Conservation (phyloP, 2,888 invertebrate species). For the Agapetus fuscipes region DNA sequence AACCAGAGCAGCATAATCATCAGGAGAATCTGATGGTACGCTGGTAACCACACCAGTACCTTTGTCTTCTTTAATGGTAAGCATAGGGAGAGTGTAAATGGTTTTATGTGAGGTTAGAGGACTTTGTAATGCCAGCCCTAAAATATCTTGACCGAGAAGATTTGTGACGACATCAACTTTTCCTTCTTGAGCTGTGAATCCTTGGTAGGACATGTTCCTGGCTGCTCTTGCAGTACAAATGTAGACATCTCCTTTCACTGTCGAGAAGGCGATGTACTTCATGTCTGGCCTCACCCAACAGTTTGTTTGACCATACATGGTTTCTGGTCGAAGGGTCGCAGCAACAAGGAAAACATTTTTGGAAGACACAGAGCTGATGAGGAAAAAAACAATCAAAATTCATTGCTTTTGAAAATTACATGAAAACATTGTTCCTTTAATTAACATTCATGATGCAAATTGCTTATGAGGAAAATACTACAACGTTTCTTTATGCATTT, state of each 20-base stretch:
- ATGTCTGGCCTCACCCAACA: constrained; percentile 97
- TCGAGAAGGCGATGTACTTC: constrained; percentile 79
- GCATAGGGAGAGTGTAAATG: constrained; percentile 93
- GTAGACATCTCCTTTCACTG: constrained; percentile 65
- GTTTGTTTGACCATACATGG: constrained; percentile 99
- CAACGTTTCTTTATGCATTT: too few relatives aligned
- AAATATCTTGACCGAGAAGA: constrained; percentile 61
- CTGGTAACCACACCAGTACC: constrained; percentile 97
- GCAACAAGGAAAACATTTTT: constrained; percentile 78
- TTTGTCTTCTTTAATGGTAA: constrained; percentile 95
- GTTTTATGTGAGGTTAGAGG: constrained; percentile 74
- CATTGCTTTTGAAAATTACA: neutral
- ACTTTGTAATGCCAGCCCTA: constrained; percentile 77
- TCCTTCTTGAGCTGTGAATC: constrained; percentile 73
- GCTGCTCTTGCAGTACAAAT: constrained; percentile 84
- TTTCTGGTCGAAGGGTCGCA: constrained; percentile 96
- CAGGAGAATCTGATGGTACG: constrained; percentile 97
- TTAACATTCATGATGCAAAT: neutral
- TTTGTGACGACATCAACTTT: constrained; percentile 60
- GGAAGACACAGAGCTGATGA: constrained; percentile 41
- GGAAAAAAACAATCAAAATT: constrained; percentile 23
- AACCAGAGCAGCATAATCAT: constrained; percentile 91
- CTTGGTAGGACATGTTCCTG: constrained; percentile 93
- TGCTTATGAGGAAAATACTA: too few relatives aligned
- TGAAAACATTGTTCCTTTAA: neutral